Evolutionary conservation across 2,888 invertebrate genomes (phyloP).

Genomic region (Gasteruption jaculator): DNA sequence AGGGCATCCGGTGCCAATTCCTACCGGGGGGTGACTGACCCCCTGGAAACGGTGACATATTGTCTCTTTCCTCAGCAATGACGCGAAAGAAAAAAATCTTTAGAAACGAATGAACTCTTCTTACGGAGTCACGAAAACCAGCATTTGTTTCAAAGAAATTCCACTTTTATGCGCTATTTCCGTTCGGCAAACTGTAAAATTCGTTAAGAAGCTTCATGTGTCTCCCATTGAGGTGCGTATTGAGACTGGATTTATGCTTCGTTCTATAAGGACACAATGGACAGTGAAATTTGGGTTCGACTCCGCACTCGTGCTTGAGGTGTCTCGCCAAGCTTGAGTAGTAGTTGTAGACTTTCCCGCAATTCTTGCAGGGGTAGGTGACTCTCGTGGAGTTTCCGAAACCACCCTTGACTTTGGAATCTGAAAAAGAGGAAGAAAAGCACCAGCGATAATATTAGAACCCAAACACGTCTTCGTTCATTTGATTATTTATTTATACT

Average conservation of each 20-base stretch:
- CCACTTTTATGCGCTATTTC: no score
- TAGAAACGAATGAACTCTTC: no score
- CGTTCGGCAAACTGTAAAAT: slow-evolving; percentile 31
- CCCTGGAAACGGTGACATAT: no score
- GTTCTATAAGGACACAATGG: slow-evolving; percentile 51
- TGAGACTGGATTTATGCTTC: slow-evolving; percentile 46
- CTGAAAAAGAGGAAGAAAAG: slow-evolving; percentile 36
- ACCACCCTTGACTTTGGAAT: slow-evolving; percentile 22
- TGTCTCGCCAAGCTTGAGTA: slow-evolving; percentile 50
- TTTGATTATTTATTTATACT: no score
- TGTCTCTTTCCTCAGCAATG: no score
- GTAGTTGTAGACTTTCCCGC: slow-evolving; percentile 53
- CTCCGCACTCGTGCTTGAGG: slow-evolving; percentile 55
- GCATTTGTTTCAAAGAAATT: no score
- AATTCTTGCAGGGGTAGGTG: slow-evolving; percentile 48
- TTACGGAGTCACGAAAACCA: no score
- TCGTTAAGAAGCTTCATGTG: slow-evolving; percentile 42
- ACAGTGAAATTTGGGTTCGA: slow-evolving; percentile 53
- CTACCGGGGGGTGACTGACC: no score
- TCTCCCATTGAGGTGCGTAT: slow-evolving; percentile 45
- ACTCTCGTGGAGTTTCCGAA: slow-evolving; percentile 32
- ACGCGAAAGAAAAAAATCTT: no score
- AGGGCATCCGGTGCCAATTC: no score
- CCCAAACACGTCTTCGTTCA: no score
- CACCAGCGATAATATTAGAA: no score